Conservation (phyloP, 2,113 vertebrate genomes). For the Xenopus laevis region DNA sequence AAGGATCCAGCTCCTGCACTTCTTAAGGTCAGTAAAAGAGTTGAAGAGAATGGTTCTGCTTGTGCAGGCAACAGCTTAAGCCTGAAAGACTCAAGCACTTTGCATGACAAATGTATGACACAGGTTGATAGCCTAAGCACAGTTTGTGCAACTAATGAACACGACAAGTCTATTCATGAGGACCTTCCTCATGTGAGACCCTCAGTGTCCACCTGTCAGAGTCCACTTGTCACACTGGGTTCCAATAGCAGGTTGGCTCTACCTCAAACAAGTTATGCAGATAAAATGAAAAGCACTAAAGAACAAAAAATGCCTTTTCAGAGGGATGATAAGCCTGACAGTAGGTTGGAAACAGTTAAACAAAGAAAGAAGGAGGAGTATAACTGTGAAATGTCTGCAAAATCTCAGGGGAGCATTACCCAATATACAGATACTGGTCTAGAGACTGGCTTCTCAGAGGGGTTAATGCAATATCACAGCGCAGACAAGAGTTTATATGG, state of each 20-base stretch:
- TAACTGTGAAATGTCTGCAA: background rate
- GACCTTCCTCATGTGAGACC: no score
- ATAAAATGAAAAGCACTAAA: background rate
- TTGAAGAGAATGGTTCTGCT: background rate
- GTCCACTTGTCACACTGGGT: no score
- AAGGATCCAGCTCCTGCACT: background rate
- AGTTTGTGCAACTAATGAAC: no score
- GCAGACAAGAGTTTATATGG: background rate
- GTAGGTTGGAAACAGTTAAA: background rate
- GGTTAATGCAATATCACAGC: background rate
- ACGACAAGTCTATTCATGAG: no score
- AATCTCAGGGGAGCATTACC: background rate
- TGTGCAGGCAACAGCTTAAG: background rate
- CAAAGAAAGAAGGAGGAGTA: conserved; percentile 1
- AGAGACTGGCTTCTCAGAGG: background rate
- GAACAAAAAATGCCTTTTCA: background rate
- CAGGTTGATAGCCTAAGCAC: background rate
- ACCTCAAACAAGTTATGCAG: background rate
- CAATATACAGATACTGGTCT: background rate
- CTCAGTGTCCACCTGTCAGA: no score
- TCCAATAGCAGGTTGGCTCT: background rate
- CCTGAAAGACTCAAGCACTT: background rate
- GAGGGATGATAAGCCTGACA: background rate
- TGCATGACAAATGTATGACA: background rate
- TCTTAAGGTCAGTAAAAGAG: conserved; percentile 22